These are phyloP conservation scores for Temnopleurus reevesii DNA, from an alignment of 53 echinoderm and acorn worm species.

Conservation along the genomic window DNA sequence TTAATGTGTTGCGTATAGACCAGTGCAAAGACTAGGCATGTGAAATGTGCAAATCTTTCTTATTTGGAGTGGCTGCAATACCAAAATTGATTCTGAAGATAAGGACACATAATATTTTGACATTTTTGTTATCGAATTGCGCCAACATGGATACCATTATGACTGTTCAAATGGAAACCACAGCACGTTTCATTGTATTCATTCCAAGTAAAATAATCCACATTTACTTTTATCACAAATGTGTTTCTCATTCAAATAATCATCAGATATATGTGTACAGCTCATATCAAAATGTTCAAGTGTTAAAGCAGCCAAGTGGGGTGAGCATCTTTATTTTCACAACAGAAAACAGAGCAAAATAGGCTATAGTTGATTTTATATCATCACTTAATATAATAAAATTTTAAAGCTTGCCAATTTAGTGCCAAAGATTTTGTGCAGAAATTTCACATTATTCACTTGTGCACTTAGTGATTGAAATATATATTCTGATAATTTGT, in stretches of 20 bases:
- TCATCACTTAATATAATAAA: not conserved
- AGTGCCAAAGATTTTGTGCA: constrained; percentile 11
- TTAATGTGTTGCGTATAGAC: not conserved
- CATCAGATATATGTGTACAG: not conserved
- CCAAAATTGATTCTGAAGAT: not conserved
- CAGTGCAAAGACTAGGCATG: too few species aligned
- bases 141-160: too few species aligned
- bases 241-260: too few species aligned
- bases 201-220: not conserved
- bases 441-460: not conserved
- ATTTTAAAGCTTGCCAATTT: not conserved
- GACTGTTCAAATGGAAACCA: too few species aligned
- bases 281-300: not conserved
- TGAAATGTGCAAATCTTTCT: not conserved
- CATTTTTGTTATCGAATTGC: not conserved
- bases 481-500: too few species aligned
- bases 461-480: constrained; percentile 22
- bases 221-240: not conserved
- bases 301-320: not conserved
- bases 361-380: not conserved
- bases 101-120: not conserved
- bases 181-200: not conserved
- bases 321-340: not conserved
- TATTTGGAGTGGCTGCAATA: not conserved
- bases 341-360: not conserved